These are phyloP conservation scores for Drosophila pegasa DNA, from an alignment of 2,888 invertebrate genomes.

Conservation along the genomic window DNA sequence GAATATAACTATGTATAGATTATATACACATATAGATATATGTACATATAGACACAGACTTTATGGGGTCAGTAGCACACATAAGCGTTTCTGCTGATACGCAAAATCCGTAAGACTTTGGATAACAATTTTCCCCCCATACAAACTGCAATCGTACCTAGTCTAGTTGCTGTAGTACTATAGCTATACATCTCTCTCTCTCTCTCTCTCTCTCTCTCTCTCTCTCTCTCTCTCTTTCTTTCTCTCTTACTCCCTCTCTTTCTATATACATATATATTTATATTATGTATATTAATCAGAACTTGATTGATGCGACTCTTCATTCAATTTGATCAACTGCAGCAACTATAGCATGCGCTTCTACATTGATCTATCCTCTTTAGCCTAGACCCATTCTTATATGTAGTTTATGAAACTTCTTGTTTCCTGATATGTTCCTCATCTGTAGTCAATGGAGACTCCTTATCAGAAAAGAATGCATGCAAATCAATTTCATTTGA, in stretches of 20 bases:
- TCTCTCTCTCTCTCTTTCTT: neutral
- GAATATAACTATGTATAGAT: neutral
- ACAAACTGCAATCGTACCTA: neutral
- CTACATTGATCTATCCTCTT: neutral
- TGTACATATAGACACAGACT: neutral
- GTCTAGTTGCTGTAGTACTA: neutral
- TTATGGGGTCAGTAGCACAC: constrained; percentile 23
- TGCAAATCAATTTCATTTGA: neutral
- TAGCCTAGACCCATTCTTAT: neutral
- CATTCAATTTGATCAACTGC: neutral
- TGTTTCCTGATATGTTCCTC: neutral
- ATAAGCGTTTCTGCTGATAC: constrained; percentile 10
- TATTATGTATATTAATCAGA: neutral
- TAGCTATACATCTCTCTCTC: neutral
- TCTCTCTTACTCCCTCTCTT: neutral
- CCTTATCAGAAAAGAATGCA: neutral
- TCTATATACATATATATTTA: neutral
- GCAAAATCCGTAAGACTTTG: neutral
- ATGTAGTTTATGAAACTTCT: neutral
- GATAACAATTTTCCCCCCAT: neutral
- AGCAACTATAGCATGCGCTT: neutral
- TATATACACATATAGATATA: neutral
- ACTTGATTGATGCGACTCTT: neutral
- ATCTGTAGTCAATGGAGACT: neutral
- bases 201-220: neutral